Conservation (phyloP, 2,888 invertebrate species). For the Drosophila bunnanda region DNA sequence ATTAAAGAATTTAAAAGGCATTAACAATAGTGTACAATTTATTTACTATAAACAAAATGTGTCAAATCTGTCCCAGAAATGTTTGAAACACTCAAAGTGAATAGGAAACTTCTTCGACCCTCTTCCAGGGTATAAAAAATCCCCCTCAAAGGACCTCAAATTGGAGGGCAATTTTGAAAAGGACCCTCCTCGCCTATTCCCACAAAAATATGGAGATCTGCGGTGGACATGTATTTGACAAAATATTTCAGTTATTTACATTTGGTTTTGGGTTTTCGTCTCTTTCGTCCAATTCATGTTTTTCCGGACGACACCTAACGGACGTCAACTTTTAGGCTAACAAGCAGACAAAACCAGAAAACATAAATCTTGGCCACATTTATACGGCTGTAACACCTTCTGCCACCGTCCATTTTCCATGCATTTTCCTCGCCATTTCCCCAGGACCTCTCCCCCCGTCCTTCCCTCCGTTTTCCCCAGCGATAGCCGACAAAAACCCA, state of each 20-base stretch:
- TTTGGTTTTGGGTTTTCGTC: conserved; percentile 50
- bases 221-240: conserved; percentile 64
- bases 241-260: conserved; percentile 75
- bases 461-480: conserved; percentile 1
- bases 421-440: conserved; percentile 4
- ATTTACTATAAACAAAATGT: not conserved
- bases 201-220: conserved; percentile 1
- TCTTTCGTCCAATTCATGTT: conserved; percentile 29
- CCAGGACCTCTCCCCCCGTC: conserved; percentile 1
- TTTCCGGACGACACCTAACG: conserved; percentile 26
- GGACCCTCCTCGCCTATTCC: not conserved
- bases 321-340: conserved; percentile 70
- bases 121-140: not conserved
- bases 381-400: conserved; percentile 63
- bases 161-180: conserved; percentile 2
- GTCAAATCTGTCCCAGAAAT: not conserved
- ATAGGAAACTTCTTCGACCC: not conserved
- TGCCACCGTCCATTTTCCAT: conserved; percentile 26
- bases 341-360: conserved; percentile 72
- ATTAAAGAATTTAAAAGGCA: not conserved
- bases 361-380: conserved; percentile 77
- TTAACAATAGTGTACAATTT: no score
- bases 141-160: not conserved
- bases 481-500: conserved; percentile 58
- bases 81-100: not conserved